Evolutionary conservation across 2,797 vertebrate species (phyloP), one percentile per base, ranked within the genome.

Genomic region (Benthosema pterotum): DNA sequence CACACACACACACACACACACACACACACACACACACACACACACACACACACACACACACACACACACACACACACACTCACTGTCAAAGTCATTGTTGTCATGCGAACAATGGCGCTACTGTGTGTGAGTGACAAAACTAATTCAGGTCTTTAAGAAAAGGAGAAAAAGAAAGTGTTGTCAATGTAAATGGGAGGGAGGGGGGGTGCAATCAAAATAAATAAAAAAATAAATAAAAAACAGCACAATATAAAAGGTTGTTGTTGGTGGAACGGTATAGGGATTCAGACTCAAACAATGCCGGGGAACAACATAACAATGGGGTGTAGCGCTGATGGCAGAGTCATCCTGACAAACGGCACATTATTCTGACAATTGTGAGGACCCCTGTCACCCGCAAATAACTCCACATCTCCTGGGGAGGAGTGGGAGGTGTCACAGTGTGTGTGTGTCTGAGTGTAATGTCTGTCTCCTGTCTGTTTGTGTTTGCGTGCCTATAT

Each of bases 311-410:
- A 11, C 69, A 74, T 78, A 76, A 91, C 89, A 92, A 89, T 88
- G 78, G 72, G 67, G 32, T 25, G 5, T 25, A 79, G 75, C 65
- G 85, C 86, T 91, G 89, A 86, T 87, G 80, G 74, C 50, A 72
- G 79, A 86, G 82, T 85, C 87, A 82, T 80, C 80, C 81, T 83
- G 84, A 91, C 89, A 91, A 87, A 89, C 46, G 69, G 11, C 72
- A 74, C 82, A 87, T 89, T 92, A 88, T 89, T 83, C 81, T 67
- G 74, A 70, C 72, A 82, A 88, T 89, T 89, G 84, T 91, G 84
- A 83, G 82, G 78, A 83, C 83, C 81, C 81, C 84, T 89, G 85
- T 90, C 86, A 87, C 83, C 77, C 85, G 80, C 86, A 88, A 89
- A 88, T 87, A 89, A 87, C 66, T 79, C 69, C 65, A 22, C 42